A percentile compares a stretch with the other conserved stretches of the same genome.
Evolutionary conservation across 2,113 vertebrate genomes (phyloP).

Genomic region (Cavia porcellus): DNA sequence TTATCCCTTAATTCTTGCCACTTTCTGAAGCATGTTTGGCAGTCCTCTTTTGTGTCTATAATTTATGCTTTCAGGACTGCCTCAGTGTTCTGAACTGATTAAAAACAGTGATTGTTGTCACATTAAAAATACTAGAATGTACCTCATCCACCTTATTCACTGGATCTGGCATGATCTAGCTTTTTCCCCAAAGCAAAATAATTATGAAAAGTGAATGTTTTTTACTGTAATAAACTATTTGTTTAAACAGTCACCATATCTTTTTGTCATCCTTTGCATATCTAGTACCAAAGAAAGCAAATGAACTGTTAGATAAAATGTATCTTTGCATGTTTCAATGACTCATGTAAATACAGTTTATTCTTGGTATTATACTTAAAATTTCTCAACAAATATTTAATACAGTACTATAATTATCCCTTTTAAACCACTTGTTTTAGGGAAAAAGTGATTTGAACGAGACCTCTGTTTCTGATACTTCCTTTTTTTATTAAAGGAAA

Average conservation of each 20-base stretch:
- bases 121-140: background rate
- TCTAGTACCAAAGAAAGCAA: background rate
- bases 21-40: background rate
- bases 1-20: background rate
- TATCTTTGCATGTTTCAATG: slow-evolving; percentile 48
- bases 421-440: slow-evolving; percentile 48
- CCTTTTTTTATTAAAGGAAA: background rate
- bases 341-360: slow-evolving; percentile 47
- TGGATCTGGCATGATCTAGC: background rate
- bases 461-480: background rate
- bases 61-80: background rate
- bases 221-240: background rate
- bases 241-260: background rate
- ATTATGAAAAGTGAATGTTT: background rate
- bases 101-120: background rate
- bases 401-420: slow-evolving; percentile 50
- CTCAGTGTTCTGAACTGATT: background rate
- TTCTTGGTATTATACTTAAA: slow-evolving; percentile 45
- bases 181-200: background rate
- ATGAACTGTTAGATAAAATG: slow-evolving; percentile 8
- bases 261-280: background rate
- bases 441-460: slow-evolving; percentile 26
- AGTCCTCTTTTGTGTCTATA: background rate
- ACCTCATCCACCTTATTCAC: background rate
- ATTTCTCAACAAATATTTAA: slow-evolving; percentile 41